Evolutionary conservation across 2,797 vertebrate genomes (phyloP).

Genomic region (Steatocranus sp.): DNA sequence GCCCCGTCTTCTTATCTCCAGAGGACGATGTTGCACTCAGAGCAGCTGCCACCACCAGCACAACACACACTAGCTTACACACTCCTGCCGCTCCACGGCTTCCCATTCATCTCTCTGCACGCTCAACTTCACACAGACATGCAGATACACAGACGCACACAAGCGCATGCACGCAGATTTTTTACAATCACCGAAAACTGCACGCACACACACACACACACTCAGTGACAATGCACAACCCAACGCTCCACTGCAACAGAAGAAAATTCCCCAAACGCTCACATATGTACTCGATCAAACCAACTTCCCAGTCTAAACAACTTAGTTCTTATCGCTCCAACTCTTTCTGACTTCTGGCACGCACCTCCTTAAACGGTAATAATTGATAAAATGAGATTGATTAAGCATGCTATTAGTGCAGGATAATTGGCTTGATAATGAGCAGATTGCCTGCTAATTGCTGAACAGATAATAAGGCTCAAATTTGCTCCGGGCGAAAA

Average conservation of each 20-base stretch:
- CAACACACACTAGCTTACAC: conserved; percentile 36
- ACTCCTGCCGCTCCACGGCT: neutral
- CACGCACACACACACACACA: neutral
- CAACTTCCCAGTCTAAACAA: conserved; percentile 44
- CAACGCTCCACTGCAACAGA: neutral
- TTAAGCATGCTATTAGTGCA: conserved; percentile 70
- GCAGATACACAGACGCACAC: neutral
- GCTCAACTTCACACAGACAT: conserved; percentile 30
- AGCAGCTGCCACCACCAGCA: conserved; percentile 47
- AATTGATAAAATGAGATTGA: conserved; percentile 73
- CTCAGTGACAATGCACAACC: neutral
- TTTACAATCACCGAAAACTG: neutral
- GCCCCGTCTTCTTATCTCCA: conserved; percentile 61
- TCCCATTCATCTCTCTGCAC: conserved; percentile 35
- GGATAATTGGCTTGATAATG: conserved; percentile 70
- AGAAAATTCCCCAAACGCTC: neutral
- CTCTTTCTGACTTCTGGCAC: conserved; percentile 44
- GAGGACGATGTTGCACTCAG: conserved; percentile 64
- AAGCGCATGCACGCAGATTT: neutral
- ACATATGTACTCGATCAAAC: neutral
- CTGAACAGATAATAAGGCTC: conserved; percentile 58
- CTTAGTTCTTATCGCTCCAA: conserved; percentile 54
- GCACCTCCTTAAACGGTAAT: conserved; percentile 67
- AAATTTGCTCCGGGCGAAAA: conserved; percentile 42
- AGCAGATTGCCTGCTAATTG: conserved; percentile 70